Base-by-base conservation (phyloP, 2,888 invertebrate genomes). In the Automeris io region DNA sequence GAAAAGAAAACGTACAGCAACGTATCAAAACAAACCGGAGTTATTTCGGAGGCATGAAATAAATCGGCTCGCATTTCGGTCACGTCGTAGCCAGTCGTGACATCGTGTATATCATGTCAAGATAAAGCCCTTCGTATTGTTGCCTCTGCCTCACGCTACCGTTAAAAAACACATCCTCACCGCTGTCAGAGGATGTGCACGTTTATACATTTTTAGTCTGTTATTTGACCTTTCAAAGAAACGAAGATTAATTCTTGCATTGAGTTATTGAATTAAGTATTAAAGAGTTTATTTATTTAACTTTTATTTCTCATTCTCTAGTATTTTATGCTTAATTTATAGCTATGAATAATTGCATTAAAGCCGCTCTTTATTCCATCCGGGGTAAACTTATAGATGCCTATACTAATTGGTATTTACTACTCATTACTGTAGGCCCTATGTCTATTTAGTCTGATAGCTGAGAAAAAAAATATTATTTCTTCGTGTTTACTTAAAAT, bases 51-150 rank as follows among this genome's bases (percentile, higher is more conserved):
- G 54, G 51, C 54, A 54, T 51, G 55, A 60, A 70, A 77, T 71
- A 75, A 78, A 78, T 72, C 70, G 63, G 57, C 65, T 63, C 63
- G 68, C 68, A 82, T 82, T 80, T 75, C 62, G 69, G 82, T 85
- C 85, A 86, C 85, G 85, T 85, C 61, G 57, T 57, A 55, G 57
- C 57, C 49, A 58, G 69, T 80, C 85, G 83, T 82, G 85, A 85
- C 82, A 77, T 67, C 59, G 67, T 65, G 63, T 80, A 78, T 70
- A 75, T 83, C 80, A 80, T 69, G 70, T 50, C 54, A 70, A 82
- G 85, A 86, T 85, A 85, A 85, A 72, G 70, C 70, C 69, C 66
- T 69, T 62, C 60, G 66, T 62, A 65, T 59, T 16, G 3, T 16
- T 56, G 50, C 45, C 55, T 55, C 63, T 47, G 62, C 62, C 68